These are phyloP conservation scores for Cephalopholis sonnerati DNA, from an alignment of 2,113 vertebrate genomes.

Conservation along the genomic window DNA sequence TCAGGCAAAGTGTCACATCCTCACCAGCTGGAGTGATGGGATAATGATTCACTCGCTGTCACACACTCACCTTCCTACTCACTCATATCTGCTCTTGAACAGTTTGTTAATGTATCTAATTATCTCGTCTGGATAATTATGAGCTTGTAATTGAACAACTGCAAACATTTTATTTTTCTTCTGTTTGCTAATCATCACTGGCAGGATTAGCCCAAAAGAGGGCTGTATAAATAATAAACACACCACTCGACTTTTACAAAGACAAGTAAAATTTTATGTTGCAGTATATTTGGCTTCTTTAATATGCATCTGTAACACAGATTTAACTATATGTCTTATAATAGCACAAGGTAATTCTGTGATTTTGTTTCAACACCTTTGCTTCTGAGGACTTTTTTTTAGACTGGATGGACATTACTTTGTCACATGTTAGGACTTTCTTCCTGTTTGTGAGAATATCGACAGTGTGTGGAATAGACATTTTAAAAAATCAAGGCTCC, in stretches of 20 bases:
- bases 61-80: constrained; percentile 69
- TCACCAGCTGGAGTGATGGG: constrained; percentile 72
- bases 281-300: background rate
- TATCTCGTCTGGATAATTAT: constrained; percentile 41
- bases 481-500: constrained; percentile 19
- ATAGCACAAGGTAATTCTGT: background rate
- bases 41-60: constrained; percentile 65
- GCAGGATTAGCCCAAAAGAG: background rate
- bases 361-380: background rate
- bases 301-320: background rate
- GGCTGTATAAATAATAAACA: background rate
- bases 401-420: background rate
- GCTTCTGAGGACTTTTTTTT: background rate
- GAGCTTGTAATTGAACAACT: constrained; percentile 49
- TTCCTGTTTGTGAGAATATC: background rate
- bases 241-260: background rate
- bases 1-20: constrained; percentile 70
- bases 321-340: background rate
- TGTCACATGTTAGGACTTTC: background rate
- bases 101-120: constrained; percentile 60
- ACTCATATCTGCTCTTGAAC: constrained; percentile 44
- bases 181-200: constrained; percentile 26
- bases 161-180: constrained; percentile 37
- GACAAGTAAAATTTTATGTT: background rate
- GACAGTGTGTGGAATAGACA: background rate